A percentile compares a stretch with the other conserved stretches of the same genome.
Evolutionary conservation across 2,888 invertebrate species (phyloP).

Genomic region (Cerceris ruficornis): DNA sequence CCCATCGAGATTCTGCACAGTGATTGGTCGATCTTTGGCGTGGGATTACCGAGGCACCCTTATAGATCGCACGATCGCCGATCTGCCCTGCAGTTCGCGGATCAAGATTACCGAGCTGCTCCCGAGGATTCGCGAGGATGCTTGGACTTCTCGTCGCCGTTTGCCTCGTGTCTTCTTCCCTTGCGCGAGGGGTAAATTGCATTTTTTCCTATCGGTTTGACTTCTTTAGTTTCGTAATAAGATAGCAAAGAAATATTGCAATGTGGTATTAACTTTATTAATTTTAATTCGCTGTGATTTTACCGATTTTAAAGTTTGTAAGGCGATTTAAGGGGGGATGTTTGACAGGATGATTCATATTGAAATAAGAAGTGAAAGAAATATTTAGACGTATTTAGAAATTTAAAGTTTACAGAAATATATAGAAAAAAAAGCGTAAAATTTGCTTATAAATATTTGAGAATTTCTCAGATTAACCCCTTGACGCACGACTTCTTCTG

Average conservation of each 20-base stretch:
- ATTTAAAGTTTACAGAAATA: too few relatives aligned
- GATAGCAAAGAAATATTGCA: neutral
- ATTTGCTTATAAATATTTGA: too few relatives aligned
- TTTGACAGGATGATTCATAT: too few relatives aligned
- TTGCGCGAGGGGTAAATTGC: neutral
- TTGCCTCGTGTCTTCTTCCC: neutral
- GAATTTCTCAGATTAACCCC: too few relatives aligned
- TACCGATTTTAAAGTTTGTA: neutral
- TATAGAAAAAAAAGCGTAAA: too few relatives aligned
- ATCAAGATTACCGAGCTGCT: slow-evolving; percentile 33
- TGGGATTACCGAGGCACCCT: slow-evolving; percentile 44
- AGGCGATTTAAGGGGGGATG: too few relatives aligned
- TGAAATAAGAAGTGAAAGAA: too few relatives aligned
- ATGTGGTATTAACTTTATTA: neutral
- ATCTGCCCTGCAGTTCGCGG: slow-evolving; percentile 33
- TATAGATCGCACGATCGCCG: slow-evolving; percentile 49
- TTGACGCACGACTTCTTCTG: too few relatives aligned
- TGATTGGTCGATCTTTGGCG: slow-evolving; percentile 44
- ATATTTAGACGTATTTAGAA: too few relatives aligned
- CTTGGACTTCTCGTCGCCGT: neutral
- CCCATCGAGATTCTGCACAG: slow-evolving; percentile 4
- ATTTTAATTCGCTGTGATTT: neutral
- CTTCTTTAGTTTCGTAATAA: neutral
- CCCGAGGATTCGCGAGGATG: slow-evolving; percentile 32
- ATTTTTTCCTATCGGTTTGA: neutral